Conservation (phyloP, 2,797 vertebrate genomes). For the Sphenodon punctatus region DNA sequence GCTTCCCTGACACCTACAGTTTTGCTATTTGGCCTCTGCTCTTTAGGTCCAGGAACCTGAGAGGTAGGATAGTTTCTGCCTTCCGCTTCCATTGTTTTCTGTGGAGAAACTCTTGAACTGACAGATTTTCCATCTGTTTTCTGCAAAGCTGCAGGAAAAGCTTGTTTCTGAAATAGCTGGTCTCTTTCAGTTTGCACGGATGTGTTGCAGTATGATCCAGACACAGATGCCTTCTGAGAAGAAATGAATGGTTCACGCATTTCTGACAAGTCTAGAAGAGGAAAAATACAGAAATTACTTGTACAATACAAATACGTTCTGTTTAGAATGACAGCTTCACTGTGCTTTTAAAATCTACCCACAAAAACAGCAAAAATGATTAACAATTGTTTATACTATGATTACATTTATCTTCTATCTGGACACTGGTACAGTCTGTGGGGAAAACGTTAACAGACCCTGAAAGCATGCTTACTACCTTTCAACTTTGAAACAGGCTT, state of each 20-base stretch:
- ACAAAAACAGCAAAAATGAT: neutral
- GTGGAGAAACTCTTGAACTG: neutral
- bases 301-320: neutral
- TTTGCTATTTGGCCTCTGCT: neutral
- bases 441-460: neutral
- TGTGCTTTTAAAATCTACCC: neutral
- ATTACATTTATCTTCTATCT: neutral
- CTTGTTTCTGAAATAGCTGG: neutral
- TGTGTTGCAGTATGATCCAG: neutral
- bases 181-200: neutral
- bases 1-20: neutral
- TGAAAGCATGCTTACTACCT: neutral
- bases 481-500: neutral
- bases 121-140: neutral
- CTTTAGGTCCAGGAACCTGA: neutral
- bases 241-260: neutral
- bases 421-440: neutral
- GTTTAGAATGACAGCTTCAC: too few relatives aligned
- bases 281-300: neutral
- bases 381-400: neutral
- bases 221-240: constrained; percentile 11
- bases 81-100: neutral
- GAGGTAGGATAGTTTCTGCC: neutral
- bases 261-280: constrained; percentile 12
- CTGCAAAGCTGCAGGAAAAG: neutral